These are phyloP conservation scores for Hyppa rectilinea DNA, from an alignment of 2,888 invertebrate species.

Conservation along the genomic window DNA sequence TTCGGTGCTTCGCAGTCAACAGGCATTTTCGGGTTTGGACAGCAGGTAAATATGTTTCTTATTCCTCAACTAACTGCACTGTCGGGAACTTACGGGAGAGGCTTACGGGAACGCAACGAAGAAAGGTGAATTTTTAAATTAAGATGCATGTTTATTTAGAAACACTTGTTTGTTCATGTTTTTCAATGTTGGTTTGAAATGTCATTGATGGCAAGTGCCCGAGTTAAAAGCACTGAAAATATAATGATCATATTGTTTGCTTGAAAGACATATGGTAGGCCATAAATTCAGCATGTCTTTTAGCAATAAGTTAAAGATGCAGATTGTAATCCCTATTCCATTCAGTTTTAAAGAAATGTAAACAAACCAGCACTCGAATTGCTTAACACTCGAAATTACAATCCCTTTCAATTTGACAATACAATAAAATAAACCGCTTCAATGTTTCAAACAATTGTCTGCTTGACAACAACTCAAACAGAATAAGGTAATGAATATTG, in stretches of 20 bases:
- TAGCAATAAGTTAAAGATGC: conserved; percentile 5
- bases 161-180: neutral
- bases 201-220: conserved; percentile 2
- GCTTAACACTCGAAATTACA: neutral
- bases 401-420: neutral
- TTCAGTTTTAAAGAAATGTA: conserved; percentile 3
- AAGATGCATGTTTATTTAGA: neutral
- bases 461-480: neutral
- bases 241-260: neutral
- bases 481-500: neutral
- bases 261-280: neutral
- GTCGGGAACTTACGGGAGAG: conserved; percentile 25
- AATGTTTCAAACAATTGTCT: neutral
- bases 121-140: neutral
- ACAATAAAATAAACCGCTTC: neutral
- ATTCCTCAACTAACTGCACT: conserved; percentile 21
- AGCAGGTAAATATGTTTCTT: conserved; percentile 76
- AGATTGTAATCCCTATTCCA: conserved; percentile 3
- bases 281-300: neutral
- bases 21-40: conserved; percentile 82
- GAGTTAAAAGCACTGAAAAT: neutral
- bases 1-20: conserved; percentile 75
- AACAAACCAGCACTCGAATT: conserved; percentile 5
- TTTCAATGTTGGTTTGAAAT: conserved; percentile 6
- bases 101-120: conserved; percentile 46